Conservation (phyloP, 1,140 invertebrate genomes). For the Physella acuta region DNA sequence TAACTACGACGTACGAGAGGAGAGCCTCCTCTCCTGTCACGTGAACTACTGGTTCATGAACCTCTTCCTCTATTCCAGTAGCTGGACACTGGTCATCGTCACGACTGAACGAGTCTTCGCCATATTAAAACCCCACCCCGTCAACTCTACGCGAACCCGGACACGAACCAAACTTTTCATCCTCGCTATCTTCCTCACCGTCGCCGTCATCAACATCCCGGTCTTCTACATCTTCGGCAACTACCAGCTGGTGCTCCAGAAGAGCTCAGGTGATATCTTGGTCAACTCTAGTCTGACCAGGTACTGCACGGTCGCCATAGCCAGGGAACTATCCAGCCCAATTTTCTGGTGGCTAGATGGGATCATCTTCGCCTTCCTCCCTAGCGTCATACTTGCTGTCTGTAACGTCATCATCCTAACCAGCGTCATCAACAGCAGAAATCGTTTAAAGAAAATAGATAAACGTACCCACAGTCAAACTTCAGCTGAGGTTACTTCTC, state of each 20-base stretch:
- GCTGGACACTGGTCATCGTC: slow-evolving; percentile 1
- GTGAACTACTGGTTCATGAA: background rate
- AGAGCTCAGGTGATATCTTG: background rate
- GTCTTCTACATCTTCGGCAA: slow-evolving; percentile 3
- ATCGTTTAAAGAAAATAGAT: background rate
- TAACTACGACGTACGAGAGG: background rate
- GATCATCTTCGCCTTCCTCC: background rate
- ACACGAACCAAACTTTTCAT: background rate
- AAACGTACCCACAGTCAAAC: background rate
- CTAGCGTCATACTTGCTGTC: background rate
- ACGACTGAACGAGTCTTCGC: slow-evolving; percentile 5
- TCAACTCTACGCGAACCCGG: background rate
- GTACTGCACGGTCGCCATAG: background rate
- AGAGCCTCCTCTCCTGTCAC: background rate
- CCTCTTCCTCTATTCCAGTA: slow-evolving; percentile 8
- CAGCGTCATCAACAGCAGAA: slow-evolving; percentile 1
- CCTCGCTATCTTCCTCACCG: background rate
- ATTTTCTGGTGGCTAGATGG: background rate
- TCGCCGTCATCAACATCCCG: background rate
- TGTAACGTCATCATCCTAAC: background rate
- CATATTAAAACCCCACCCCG: background rate
- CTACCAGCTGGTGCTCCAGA: no score
- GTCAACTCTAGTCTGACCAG: background rate
- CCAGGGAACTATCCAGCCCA: background rate
- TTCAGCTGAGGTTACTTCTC: background rate